Evolutionary conservation across 1,140 invertebrate genomes (phyloP), one percentile per base, ranked within the genome.

Genomic region (Drosophila lowei): DNA sequence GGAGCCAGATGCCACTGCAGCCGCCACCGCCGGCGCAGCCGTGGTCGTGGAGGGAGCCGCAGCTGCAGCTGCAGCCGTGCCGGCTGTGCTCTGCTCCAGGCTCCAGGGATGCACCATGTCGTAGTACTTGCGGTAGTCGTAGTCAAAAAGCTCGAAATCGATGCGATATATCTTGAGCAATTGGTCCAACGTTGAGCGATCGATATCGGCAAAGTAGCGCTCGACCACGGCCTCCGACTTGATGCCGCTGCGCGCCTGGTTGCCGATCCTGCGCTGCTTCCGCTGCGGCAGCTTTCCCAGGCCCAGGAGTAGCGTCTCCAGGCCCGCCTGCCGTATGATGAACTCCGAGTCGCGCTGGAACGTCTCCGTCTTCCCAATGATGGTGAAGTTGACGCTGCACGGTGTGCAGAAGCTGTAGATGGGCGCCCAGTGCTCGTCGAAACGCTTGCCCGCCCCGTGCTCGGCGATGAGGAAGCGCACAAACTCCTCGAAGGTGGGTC

Each of bases 401-500:
- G 96, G 95, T 9, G 95, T 95, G 72, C 96, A 96, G 72, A 95
- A 94, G 63, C 94, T 92, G 77, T 95, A 94, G 62, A 95, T 94
- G 0, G 95, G 95, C 16, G 94, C 93, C 95, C 95, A 96, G 84
- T 96, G 96, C 75, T 95, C 94, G 70, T 95, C 94, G 65, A 93
- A 94, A 68, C 75, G 49, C 76, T 90, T 49, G 77, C 90, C 49
- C 76, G 84, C 79, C 53, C 91, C 92, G 62, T 93, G 80, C 58
- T 92, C 92, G 42, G 92, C 75, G 9, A 93, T 93, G 42, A 95
- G 92, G 72, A 94, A 94, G 46, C 93, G 77, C 91, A 95, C 92
- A 93, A 97, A 94, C 94, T 97, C 92, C 74, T 92, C 93, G 94
- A 97, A 92, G 72, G 95, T 92, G 75, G 95, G 93, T 80, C 95